These are phyloP conservation scores for Argyrosomus japonicus DNA, from an alignment of 2,113 vertebrate species.

Conservation along the genomic window DNA sequence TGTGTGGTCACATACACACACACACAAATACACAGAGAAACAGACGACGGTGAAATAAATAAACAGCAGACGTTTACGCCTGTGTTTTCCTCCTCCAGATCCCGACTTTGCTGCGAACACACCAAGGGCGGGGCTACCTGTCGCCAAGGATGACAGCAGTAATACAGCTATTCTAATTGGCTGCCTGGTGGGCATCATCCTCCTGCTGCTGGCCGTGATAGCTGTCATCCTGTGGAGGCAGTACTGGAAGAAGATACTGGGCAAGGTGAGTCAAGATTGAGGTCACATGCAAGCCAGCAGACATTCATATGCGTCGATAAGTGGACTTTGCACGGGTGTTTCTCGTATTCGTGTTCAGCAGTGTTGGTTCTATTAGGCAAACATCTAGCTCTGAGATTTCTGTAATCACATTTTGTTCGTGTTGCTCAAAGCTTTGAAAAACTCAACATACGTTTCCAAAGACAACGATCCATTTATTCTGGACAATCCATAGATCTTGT, in stretches of 20 bases:
- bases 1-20: neutral
- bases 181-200: slow-evolving; percentile 94
- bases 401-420: neutral
- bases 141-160: slow-evolving; percentile 90
- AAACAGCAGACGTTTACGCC: slow-evolving; percentile 17
- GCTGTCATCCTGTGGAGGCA: slow-evolving; percentile 94
- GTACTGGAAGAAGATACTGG: slow-evolving; percentile 93
- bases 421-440: neutral
- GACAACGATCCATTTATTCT: neutral
- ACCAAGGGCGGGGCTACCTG: slow-evolving; percentile 84
- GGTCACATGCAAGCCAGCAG: neutral
- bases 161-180: slow-evolving; percentile 92
- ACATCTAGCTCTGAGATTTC: neutral
- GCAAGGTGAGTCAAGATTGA: slow-evolving; percentile 85
- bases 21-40: neutral
- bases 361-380: neutral
- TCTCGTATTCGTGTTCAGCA: neutral
- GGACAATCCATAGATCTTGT: neutral
- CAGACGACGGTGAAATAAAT: neutral
- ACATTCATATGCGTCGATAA: neutral
- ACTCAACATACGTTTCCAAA: neutral
- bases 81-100: slow-evolving; percentile 40
- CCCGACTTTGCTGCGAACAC: slow-evolving; percentile 73
- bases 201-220: slow-evolving; percentile 91
- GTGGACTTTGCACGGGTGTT: neutral